Evolutionary conservation across 2,113 vertebrate species (phyloP).

Genomic region (Orthonyx spaldingii): DNA sequence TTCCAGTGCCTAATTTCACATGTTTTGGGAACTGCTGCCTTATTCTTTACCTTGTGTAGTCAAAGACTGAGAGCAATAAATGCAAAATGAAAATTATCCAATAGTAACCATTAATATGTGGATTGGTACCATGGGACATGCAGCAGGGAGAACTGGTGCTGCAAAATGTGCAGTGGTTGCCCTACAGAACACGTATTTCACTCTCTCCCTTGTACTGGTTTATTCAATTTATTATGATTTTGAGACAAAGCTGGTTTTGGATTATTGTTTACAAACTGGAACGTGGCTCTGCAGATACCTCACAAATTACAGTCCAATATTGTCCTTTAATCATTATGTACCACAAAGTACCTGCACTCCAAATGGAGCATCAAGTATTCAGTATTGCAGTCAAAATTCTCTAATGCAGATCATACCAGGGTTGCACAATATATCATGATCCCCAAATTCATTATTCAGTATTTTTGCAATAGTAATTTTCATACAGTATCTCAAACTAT

Average conservation of each 20-base stretch:
- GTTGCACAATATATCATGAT: background rate
- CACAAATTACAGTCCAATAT: conserved; percentile 56
- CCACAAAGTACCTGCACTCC: conserved; percentile 20
- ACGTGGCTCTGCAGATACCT: conserved; percentile 70
- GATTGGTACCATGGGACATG: background rate
- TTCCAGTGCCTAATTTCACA: conserved; percentile 73
- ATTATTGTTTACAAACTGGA: conserved; percentile 74
- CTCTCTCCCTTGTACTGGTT: background rate
- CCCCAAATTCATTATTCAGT: background rate
- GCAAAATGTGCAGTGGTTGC: background rate
- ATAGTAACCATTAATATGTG: background rate
- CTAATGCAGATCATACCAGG: conserved; percentile 34
- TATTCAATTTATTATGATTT: conserved; percentile 22
- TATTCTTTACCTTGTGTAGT: conserved; percentile 55
- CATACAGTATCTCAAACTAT: background rate
- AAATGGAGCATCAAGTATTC: conserved; percentile 30
- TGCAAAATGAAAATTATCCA: conserved; percentile 9
- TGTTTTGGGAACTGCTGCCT: conserved; percentile 63
- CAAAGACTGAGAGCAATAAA: conserved; percentile 76
- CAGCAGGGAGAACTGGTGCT: conserved; percentile 23
- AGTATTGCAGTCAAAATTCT: conserved; percentile 55
- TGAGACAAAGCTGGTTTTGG: conserved; percentile 43
- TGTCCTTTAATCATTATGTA: background rate
- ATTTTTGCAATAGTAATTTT: conserved; percentile 40
- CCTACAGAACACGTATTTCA: background rate